These are phyloP conservation scores for Apamea sordens DNA, from an alignment of 2,888 invertebrate genomes.

Conservation along the genomic window DNA sequence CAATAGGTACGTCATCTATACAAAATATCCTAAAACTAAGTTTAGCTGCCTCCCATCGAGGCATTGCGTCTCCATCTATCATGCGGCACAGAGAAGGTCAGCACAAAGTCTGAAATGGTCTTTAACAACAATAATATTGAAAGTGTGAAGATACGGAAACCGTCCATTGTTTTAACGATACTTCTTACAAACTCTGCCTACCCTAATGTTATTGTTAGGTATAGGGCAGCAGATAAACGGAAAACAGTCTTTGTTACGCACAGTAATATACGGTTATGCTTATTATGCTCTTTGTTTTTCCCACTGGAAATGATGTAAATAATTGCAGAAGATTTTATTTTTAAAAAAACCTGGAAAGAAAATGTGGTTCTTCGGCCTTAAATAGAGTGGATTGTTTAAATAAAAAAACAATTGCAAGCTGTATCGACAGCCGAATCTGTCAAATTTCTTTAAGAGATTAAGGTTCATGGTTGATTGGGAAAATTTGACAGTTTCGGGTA, in stretches of 20 bases:
- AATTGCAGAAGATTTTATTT: neutral
- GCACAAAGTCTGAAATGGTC: neutral
- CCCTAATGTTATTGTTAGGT: constrained; percentile 7
- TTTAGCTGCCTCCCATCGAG: neutral
- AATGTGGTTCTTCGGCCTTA: neutral
- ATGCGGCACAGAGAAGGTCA: neutral
- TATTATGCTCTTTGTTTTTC: neutral
- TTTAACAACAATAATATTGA: neutral
- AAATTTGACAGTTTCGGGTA: too few relatives aligned
- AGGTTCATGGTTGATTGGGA: too few relatives aligned
- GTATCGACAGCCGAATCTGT: neutral
- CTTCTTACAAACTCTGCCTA: constrained; percentile 1
- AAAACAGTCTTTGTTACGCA: neutral
- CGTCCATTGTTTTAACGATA: constrained; percentile 8
- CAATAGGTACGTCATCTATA: neutral
- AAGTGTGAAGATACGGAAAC: neutral
- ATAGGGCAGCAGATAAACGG: neutral
- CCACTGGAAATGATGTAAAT: neutral
- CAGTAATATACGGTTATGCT: neutral
- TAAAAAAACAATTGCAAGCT: neutral
- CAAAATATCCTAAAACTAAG: too few relatives aligned
- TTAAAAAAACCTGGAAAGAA: neutral
- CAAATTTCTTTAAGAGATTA: too few relatives aligned
- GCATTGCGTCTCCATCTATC: neutral
- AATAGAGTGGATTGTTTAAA: neutral